Evolutionary conservation across 2,797 vertebrate genomes (phyloP).

Genomic region (Syngnathus acus): DNA sequence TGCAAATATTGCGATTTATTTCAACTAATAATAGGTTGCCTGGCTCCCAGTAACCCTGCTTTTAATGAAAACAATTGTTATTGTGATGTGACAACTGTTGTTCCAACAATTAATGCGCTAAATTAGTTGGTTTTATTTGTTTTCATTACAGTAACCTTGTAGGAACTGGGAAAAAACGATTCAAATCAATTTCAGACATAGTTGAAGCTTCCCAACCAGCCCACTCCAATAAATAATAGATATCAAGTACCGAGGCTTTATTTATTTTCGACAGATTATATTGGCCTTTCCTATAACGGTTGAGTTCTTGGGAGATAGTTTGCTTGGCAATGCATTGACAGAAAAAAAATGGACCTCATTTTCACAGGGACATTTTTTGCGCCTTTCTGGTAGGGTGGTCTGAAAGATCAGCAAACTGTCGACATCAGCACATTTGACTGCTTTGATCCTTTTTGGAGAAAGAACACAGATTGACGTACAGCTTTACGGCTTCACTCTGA

Average conservation of each 20-base stretch:
- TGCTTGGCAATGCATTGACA: slow-evolving; percentile 25
- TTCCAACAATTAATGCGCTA: too few species aligned
- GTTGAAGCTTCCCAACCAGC: too few species aligned
- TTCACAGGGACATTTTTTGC: slow-evolving; percentile 55
- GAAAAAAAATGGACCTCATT: slow-evolving; percentile 35
- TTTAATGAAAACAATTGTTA: too few species aligned
- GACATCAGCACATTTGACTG: slow-evolving; percentile 65
- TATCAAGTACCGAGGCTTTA: too few species aligned
- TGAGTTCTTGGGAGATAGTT: slow-evolving; percentile 41
- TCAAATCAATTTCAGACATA: too few species aligned
- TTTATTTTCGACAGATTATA: too few species aligned
- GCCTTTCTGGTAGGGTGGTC: slow-evolving; percentile 34
- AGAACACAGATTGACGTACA: slow-evolving; percentile 28
- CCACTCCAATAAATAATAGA: too few species aligned
- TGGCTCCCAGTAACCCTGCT: too few species aligned
- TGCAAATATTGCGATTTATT: not conserved
- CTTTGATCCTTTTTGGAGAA: slow-evolving; percentile 51
- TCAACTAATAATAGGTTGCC: not conserved
- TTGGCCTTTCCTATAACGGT: slow-evolving; percentile 34
- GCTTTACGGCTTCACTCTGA: slow-evolving; percentile 17
- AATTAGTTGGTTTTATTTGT: too few species aligned
- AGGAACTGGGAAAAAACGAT: too few species aligned
- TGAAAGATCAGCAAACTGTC: slow-evolving; percentile 32
- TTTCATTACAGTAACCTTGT: too few species aligned
- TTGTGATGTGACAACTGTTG: too few species aligned